phyloP scores from a whole-genome alignment of 2,113 vertebrate species.

The Spheniscus mendiculus region DNA sequence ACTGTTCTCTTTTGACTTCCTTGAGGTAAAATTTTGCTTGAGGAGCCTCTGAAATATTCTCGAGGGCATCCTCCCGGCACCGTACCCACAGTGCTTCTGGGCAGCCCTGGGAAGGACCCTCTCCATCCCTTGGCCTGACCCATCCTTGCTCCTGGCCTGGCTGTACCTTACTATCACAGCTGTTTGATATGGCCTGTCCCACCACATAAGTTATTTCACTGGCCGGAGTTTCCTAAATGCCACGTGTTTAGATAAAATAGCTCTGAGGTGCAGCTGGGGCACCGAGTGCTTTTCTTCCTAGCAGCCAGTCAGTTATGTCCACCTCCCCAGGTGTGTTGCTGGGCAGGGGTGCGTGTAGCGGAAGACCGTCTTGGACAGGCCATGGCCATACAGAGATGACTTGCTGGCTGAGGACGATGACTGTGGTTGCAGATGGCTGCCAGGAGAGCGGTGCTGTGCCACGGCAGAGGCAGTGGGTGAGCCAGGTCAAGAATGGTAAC shows the following conservation, averaged over 20 bases:
- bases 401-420: not conserved
- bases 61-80: fast-evolving
- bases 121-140: not conserved
- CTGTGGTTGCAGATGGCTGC: not conserved
- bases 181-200: not conserved
- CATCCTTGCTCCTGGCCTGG: not conserved
- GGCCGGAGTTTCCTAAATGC: not conserved
- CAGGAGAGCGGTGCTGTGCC: not conserved
- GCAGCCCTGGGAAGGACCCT: not conserved
- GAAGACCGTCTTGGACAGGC: not conserved
- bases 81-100: not conserved
- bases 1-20: not conserved
- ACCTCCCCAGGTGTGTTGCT: not conserved
- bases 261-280: not conserved
- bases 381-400: not conserved
- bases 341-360: not conserved
- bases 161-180: not conserved
- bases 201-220: not conserved
- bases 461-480: not conserved
- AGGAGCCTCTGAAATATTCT: not conserved
- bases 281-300: not conserved
- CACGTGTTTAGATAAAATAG: not conserved
- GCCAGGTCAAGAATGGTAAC: not conserved
- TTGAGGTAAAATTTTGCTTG: not conserved
- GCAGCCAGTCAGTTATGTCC: fast-evolving